Evolutionary conservation across 2,888 invertebrate genomes (phyloP).

Genomic region (Thymelicus sylvestris): DNA sequence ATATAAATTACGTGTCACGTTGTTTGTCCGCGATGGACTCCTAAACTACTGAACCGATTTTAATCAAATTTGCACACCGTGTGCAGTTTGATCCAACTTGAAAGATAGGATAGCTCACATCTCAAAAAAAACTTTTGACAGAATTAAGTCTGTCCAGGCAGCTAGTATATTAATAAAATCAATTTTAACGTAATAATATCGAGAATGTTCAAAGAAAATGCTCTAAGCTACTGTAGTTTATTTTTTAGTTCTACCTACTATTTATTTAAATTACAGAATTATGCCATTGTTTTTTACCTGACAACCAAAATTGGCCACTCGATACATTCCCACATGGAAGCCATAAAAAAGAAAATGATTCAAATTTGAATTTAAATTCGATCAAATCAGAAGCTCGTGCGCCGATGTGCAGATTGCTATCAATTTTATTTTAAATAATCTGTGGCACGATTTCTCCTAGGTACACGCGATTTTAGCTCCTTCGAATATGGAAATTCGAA

Average conservation of each 20-base stretch:
- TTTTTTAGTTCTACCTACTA: background rate
- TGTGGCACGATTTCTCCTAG: slow-evolving; percentile 28
- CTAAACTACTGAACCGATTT: too few species aligned
- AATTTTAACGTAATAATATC: too few species aligned
- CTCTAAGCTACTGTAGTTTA: too few species aligned
- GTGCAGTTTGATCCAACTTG: too few species aligned
- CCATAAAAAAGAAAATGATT: slow-evolving; percentile 50
- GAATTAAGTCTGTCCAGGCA: too few species aligned
- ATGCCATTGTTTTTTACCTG: slow-evolving; percentile 3
- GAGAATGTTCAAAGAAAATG: too few species aligned
- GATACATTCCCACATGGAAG: slow-evolving; percentile 72
- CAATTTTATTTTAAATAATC: slow-evolving; percentile 44
- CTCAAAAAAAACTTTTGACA: too few species aligned
- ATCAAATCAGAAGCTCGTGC: slow-evolving; percentile 48
- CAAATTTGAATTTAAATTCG: slow-evolving; percentile 42
- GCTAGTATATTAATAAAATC: too few species aligned
- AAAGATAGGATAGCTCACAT: too few species aligned
- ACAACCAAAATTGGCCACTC: slow-evolving; percentile 41
- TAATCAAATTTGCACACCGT: too few species aligned
- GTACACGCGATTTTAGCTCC: slow-evolving; percentile 29
- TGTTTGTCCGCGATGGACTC: too few species aligned
- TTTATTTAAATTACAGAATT: background rate
- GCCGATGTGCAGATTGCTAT: slow-evolving; percentile 45
- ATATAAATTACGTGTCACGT: too few species aligned
- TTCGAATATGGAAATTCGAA: background rate